These are phyloP conservation scores for Aurelia sp. DNA, from an alignment of 30 jellyfish, hydroid and myxozoan genomes.

Conservation along the genomic window DNA sequence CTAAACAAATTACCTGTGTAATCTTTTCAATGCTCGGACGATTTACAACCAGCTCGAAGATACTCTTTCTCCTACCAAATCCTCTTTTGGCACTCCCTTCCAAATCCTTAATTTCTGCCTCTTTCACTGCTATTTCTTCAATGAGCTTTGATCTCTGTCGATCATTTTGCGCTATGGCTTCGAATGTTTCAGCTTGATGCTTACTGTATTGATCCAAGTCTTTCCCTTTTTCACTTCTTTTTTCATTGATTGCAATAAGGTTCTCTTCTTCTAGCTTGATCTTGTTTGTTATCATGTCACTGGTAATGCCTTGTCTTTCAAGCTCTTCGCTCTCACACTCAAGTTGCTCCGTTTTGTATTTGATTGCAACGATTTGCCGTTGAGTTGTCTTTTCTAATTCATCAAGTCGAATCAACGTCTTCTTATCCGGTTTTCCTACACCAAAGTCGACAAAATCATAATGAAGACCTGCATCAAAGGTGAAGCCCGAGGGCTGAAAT, in stretches of 20 bases:
- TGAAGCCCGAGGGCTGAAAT: too few species aligned
- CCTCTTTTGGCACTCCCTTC: constrained; percentile 1
- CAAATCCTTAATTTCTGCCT: constrained; percentile 24
- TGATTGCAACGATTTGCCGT: constrained; percentile 27
- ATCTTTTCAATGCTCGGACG: constrained; percentile 34
- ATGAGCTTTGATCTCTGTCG: constrained; percentile 30
- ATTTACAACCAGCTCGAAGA: constrained; percentile 2
- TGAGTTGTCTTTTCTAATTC: constrained; percentile 45
- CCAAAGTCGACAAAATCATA: not conserved
- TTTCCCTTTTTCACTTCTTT: constrained; percentile 1
- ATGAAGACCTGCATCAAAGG: not conserved
- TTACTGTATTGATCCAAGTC: constrained; percentile 9
- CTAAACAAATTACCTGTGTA: constrained; percentile 6
- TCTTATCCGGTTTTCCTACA: constrained; percentile 5
- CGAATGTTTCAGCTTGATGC: constrained; percentile 8
- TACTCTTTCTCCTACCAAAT: not conserved
- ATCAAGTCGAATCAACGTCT: constrained; percentile 33
- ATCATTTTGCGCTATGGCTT: constrained; percentile 31
- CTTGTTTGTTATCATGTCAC: constrained; percentile 2
- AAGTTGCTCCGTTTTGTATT: constrained; percentile 33
- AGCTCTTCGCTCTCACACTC: constrained; percentile 47
- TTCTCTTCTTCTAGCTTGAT: constrained; percentile 26
- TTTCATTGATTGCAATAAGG: not conserved
- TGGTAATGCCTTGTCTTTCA: constrained; percentile 12
- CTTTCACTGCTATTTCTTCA: constrained; percentile 49